Evolutionary conservation across 2,797 vertebrate species (phyloP).

Genomic region (Megaceryle alcyon): DNA sequence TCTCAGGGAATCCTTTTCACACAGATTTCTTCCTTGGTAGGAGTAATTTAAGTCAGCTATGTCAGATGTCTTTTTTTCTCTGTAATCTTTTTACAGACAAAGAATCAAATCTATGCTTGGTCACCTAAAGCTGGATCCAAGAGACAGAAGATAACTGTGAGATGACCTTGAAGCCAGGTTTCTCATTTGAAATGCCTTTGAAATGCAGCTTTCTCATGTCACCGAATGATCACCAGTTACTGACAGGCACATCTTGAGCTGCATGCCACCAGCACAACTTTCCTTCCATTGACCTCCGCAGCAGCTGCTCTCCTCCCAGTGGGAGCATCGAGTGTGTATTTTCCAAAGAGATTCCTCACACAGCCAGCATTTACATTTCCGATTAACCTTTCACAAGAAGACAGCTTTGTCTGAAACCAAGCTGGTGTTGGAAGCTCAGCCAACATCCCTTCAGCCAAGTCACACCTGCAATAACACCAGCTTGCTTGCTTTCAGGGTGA

Average conservation of each 20-base stretch:
- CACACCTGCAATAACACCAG: rapidly evolving
- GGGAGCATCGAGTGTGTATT: not conserved
- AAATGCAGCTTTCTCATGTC: not conserved
- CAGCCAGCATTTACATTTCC: not conserved
- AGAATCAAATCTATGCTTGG: not conserved
- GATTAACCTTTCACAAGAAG: not conserved
- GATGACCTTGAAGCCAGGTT: not conserved
- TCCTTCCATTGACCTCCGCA: not conserved
- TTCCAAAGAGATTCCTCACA: not conserved
- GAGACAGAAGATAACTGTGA: not conserved
- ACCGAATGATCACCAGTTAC: rapidly evolving
- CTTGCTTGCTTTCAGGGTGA: not conserved
- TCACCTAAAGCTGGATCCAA: not conserved
- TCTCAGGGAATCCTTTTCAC: conserved; percentile 25
- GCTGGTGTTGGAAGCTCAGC: not conserved
- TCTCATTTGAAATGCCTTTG: not conserved
- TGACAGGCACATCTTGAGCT: not conserved
- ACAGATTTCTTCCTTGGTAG: not conserved
- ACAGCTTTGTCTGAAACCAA: not conserved
- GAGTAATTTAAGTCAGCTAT: not conserved
- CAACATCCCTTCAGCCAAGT: not conserved
- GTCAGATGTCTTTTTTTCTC: not conserved
- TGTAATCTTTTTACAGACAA: not conserved
- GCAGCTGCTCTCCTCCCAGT: rapidly evolving
- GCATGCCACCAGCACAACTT: not conserved